Base-by-base conservation (phyloP, 2,888 invertebrate genomes). In the Gymnocheta viridis region DNA sequence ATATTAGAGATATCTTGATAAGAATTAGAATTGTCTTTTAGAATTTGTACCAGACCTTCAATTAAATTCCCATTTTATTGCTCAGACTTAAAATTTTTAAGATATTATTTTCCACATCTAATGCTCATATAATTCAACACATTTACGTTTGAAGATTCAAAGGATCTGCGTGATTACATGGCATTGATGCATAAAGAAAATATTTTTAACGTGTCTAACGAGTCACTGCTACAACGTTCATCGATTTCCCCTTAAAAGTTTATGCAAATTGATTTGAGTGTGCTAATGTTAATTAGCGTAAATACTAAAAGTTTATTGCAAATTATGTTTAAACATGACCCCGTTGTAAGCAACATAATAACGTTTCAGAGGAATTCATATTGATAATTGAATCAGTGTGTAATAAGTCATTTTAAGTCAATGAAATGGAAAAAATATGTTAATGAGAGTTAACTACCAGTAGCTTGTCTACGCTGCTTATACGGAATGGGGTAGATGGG, bases 281-380 rank as follows among this genome's bases (percentile, higher is more conserved):
- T 74, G 79, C 58, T 83, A 69, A 79, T 70, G 76, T 76, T 84
- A 84, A 84, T 84, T 84, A 81, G 80, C 77, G 76, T 62, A 73
- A 77, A 72, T 72, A 51, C 51, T 67, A 77, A 81, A n/a, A 77
- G 51, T 80, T 80, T 58, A 83, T 32, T 54, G 58, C 67, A 67
- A 80, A 81, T 84, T 84, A 84, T 67, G 56, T 49, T 67, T 58
- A 29, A 83, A 80, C 83, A 80, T 72, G 76, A 79, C 72, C 60
- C 77, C 32, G 54, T 47, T 74, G 17, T 62, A 14, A 70, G 69
- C 41, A 54, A 44, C 29, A 41, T 66, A 51, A 60, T 32, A 73
- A 47, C 69, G 19, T 54, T 72, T 77, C 38, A 58, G 51, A 38
- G 54, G 41, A 80, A 67, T 72, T 80, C 66, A 58, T 76, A 72